Base-by-base conservation (phyloP, 2,888 invertebrate species). In the Ichneumoninae sp. region DNA sequence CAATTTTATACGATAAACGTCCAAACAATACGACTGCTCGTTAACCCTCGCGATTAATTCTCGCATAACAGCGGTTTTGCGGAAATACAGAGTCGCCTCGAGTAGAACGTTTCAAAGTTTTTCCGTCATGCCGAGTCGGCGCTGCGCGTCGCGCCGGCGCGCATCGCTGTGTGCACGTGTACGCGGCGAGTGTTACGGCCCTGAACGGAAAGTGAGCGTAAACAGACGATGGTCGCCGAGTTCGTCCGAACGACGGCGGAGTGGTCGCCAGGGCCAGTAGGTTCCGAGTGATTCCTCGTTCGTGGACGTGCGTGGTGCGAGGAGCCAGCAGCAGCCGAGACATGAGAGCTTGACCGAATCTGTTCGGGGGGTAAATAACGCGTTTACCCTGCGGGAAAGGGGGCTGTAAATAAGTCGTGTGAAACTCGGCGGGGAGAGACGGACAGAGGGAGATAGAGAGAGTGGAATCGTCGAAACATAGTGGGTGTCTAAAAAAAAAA, bases 191-290 rank as follows among this genome's bases (percentile, higher is more conserved):
- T 13, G 62, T 13, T 22, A 82, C 89, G 86, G 33, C 86, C 76
- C 90, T 90, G 90, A 75, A 85, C 86, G 80, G 85, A 87, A 85
- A 87, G 87, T 85, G 84, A 86, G 86, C 88, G 88, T 85, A 88
- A 83, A 84, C 40, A 44, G 62, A 30, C 86, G 87, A 84, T 44
- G 10, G 3, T 6, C 8, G 44, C 80, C 90, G 90, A 88, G 44
- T 6, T 5, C n/a, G 5, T 1, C 50, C 90, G 91, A 88, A 82
- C 60, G 70, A 75, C 84, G 86, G 88, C 87, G 80, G 60, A 40
- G 70, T 47, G 54, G 36, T 66, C 80, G 86, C 65, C 71, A 82
- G 80, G 85, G 87, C 78, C 88, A 87, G 88, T 88, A 88, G 84
- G 87, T 88, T 81, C 80, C 79, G 89, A 89, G 88, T 85, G 87